Evolutionary conservation across 2,888 invertebrate species (phyloP), one percentile per base, ranked within the genome.

Genomic region (Choristoneura rosaceana): DNA sequence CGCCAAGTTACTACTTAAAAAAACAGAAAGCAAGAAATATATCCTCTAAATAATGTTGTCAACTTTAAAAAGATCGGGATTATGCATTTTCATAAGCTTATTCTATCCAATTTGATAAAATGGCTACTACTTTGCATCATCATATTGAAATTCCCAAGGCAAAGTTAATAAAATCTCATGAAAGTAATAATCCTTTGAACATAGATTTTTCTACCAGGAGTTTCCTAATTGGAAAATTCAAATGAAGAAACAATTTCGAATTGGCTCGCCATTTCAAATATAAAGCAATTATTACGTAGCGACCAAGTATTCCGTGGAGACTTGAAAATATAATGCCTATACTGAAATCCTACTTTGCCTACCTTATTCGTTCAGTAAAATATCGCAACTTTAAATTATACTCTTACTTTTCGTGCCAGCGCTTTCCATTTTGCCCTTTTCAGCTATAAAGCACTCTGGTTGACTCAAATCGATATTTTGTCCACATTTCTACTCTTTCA

Each of bases 251-350:
- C 63, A 64, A 64, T 69, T 64, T 43, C n/a, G 41, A 52, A 64
- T 73, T 64, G 50, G 17, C 9, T 69, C 17, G 43, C 73, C n/a
- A 69, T 69, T 69, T 73, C 50, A 69, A 58, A 68, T 50, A 59
- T 41, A 73, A 71, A 47, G 67, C 55, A 71, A 67, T 71, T 71
- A 62, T 67, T 66, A 33, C 45, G 55, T 38, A 58, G 62, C 66
- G 41, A 50, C 65, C 58, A 58, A 63, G 62, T 45, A 67, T 67
- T 12, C 71, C 71, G 38, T 15, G 17, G 67, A 63, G 71, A 71
- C 25, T 63, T 47, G 47, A 58, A 71, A 71, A 67, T 47, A 58
- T 38, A 71, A 67, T 47, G 58, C 43, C 34, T 67, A 38, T 63
- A 62, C 8, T 55, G 61, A 61, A 55, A 43, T 8, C 45, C 25